phyloP scores from a whole-genome alignment of 2,888 invertebrate genomes.

The Plagiodera versicolora region DNA sequence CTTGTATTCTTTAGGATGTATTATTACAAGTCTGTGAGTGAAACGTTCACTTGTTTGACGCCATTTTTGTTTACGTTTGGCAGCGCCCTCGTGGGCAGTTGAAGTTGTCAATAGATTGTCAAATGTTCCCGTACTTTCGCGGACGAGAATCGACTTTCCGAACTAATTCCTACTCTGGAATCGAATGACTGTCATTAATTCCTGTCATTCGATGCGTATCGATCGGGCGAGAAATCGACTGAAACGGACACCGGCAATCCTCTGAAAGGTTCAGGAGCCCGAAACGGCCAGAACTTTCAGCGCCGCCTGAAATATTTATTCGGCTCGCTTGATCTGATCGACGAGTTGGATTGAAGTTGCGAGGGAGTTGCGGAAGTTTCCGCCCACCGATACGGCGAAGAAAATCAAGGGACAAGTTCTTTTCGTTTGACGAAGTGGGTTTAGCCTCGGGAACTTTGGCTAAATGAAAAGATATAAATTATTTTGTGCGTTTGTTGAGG shows the following conservation, averaged over 20 bases:
- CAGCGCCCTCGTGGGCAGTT: no score
- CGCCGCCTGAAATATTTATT: background rate
- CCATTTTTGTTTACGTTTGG: no score
- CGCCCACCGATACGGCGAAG: background rate
- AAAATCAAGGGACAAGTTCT: background rate
- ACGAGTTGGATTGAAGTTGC: background rate
- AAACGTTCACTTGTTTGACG: no score
- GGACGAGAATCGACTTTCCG: no score
- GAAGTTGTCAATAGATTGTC: no score
- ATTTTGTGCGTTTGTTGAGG: background rate
- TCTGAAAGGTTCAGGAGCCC: background rate
- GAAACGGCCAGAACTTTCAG: background rate
- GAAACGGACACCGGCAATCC: background rate
- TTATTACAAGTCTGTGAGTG: no score
- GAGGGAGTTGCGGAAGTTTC: background rate
- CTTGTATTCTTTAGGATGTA: no score
- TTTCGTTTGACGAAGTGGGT: background rate
- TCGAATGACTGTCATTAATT: background rate
- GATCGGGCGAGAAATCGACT: background rate
- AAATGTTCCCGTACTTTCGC: no score
- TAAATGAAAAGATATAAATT: background rate
- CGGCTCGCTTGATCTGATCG: background rate
- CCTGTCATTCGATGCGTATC: background rate
- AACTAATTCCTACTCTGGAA: background rate
- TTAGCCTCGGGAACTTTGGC: background rate